phyloP scores from a whole-genome alignment of 2,113 vertebrate species.

The Oreotrochilus melanogaster region DNA sequence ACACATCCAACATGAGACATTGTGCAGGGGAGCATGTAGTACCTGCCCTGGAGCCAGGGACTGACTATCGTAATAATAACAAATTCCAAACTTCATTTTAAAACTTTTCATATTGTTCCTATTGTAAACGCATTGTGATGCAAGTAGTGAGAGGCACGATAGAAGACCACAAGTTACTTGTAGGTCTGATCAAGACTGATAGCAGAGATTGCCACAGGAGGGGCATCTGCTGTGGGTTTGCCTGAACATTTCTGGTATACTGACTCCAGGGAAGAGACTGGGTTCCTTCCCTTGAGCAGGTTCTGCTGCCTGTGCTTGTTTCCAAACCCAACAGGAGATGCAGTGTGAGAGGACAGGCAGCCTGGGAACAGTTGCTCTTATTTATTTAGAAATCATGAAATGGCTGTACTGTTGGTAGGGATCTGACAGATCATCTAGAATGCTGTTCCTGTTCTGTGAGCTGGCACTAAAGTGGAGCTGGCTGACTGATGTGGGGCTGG shows the following conservation, averaged over 20 bases:
- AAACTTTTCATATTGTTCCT: background rate
- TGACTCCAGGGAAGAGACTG: background rate
- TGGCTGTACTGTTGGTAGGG: too few relatives aligned
- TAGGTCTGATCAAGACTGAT: background rate
- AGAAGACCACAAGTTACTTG: background rate
- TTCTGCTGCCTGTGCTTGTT: background rate
- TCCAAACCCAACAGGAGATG: background rate
- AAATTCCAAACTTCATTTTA: background rate
- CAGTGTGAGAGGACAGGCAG: background rate
- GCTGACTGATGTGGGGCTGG: background rate
- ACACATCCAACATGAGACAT: background rate
- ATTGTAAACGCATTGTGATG: background rate
- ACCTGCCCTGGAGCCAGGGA: background rate
- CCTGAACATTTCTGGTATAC: rapidly evolving
- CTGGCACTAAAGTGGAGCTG: background rate
- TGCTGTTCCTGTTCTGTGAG: background rate
- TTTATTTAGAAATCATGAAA: background rate
- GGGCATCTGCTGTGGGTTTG: background rate
- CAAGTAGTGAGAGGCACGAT: background rate
- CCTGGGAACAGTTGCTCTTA: background rate
- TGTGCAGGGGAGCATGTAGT: background rate
- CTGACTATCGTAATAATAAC: background rate
- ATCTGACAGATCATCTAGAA: too few relatives aligned
- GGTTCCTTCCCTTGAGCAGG: background rate
- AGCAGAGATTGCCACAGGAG: background rate